A percentile compares a stretch with the other conserved stretches of the same genome.
phyloP scores from a whole-genome alignment of 1,140 invertebrate genomes.

The Tyrophagus putrescentiae region DNA sequence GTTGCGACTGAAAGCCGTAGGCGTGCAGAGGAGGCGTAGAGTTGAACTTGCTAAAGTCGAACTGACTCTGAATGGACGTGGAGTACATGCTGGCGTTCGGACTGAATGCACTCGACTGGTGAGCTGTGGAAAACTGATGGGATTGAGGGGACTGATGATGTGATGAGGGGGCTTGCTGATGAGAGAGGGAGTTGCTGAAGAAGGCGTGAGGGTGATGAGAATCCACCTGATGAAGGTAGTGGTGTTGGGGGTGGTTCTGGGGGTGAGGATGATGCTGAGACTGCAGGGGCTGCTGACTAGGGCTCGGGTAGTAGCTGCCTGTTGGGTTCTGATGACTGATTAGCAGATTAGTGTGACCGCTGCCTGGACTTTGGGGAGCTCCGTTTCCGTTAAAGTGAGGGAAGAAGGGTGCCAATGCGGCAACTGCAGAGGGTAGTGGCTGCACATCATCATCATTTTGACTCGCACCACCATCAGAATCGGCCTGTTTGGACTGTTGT shows the following conservation, averaged over 20 bases:
- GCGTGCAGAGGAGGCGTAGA: neutral
- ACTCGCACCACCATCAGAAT: no score
- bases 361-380: neutral
- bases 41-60: conserved; percentile 12
- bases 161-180: neutral
- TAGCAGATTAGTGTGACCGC: neutral
- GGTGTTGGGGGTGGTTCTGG: neutral
- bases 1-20: conserved; percentile 8
- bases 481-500: no score
- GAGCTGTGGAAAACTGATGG: neutral
- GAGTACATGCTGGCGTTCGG: conserved; percentile 10
- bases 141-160: neutral
- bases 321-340: neutral
- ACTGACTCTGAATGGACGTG: conserved; percentile 4
- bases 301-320: conserved; percentile 1
- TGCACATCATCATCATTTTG: no score
- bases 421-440: no score
- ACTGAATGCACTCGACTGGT: conserved; percentile 5
- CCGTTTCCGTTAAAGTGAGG: neutral
- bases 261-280: neutral
- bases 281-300: no score
- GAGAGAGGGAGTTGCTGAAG: neutral
- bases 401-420: conserved; percentile 6
- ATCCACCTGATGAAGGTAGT: no score
- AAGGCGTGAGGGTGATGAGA: no score